Evolutionary conservation across 2,888 invertebrate genomes (phyloP), one percentile per base, ranked within the genome.

Genomic region (Heliconius sara): DNA sequence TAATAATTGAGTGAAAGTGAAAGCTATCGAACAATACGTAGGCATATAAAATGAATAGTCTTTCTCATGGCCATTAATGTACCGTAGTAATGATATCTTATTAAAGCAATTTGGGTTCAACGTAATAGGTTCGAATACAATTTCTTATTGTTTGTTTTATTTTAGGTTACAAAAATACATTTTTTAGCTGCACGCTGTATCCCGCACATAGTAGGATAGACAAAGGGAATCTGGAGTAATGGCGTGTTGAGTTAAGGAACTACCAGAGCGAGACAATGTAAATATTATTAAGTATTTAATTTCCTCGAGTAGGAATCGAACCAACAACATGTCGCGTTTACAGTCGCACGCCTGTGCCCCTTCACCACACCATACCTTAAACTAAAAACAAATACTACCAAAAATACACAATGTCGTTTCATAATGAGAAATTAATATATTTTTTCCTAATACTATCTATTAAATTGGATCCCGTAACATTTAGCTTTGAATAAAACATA

Each of bases 1-100:
- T 78, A 66, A 72, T 78, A 43, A 71, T 30, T 77, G 43, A 71
- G 71, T 25, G 63, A 78, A 78, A 78, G 73, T 67, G 73, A 78
- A 72, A 73, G 66, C 66, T 25, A 52, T 57, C 13, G n/a, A 60
- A 78, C 78, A 78, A 66, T 73, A 27, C 27, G 39, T 39, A 7
- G 27, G n/a, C 71, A 43, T 30, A 78, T 39, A 25, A 19, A 27
- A 72, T 63, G 30, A 47, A 63, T 6, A 43, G 65, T 66, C 25
- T n/a, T 67, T 60, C 67, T 68, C 52, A 43, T 68, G 39, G 60
- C 43, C 39, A 34, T 73, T 67, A 78, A 70, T 25, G 70, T 66
- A 52, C 30, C 27, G 63, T 70, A 39, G 30, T 68, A 68, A 39
- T 39, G 34, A 70, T 34, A 67, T 27, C 57, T 73, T 72, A 57